Percentiles rank a stretch among this genome's conserved stretches.
These are phyloP conservation scores for Amphiduros pacificus DNA, from an alignment of 2,888 invertebrate genomes.

Conservation along the genomic window DNA sequence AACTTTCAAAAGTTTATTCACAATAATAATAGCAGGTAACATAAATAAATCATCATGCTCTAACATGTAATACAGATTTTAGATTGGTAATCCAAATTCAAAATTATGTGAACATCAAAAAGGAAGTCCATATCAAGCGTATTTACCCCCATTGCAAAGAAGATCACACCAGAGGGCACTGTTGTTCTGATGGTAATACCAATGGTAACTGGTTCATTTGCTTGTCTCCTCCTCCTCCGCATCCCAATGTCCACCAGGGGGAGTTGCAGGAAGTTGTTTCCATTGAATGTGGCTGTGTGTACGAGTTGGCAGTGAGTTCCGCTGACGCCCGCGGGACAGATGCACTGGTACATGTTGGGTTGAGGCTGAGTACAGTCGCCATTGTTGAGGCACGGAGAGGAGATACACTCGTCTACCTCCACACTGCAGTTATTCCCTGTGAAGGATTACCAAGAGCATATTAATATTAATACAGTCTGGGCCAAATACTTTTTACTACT, in stretches of 20 bases:
- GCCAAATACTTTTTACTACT: too few species aligned
- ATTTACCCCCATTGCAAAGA: slow-evolving; percentile 40
- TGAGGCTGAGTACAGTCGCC: slow-evolving; percentile 91
- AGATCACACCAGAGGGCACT: slow-evolving; percentile 36
- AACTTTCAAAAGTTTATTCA: too few species aligned
- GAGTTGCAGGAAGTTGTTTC: slow-evolving; percentile 33
- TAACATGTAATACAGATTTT: too few species aligned
- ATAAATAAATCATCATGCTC: too few species aligned
- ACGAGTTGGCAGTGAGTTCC: slow-evolving; percentile 43
- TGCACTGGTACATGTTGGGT: slow-evolving; percentile 61
- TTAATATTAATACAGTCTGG: too few species aligned
- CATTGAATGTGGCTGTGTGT: slow-evolving; percentile 42
- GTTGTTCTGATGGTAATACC: slow-evolving; percentile 40
- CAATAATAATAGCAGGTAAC: too few species aligned
- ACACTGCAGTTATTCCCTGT: slow-evolving; percentile 34
- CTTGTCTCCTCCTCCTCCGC: slow-evolving; percentile 16
- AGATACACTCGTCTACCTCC: slow-evolving; percentile 55
- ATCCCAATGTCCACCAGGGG: slow-evolving; percentile 3
- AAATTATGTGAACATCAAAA: background rate
- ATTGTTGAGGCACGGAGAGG: slow-evolving; percentile 82
- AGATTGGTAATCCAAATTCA: too few species aligned
- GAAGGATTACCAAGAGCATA: background rate
- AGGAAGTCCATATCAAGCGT: slow-evolving; percentile 1
- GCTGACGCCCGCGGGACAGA: slow-evolving; percentile 40
- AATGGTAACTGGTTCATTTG: slow-evolving; percentile 8